Evolutionary conservation across 2,888 invertebrate genomes (phyloP), one percentile per base, ranked within the genome.

Genomic region (Zygothrica quintamaculata): DNA sequence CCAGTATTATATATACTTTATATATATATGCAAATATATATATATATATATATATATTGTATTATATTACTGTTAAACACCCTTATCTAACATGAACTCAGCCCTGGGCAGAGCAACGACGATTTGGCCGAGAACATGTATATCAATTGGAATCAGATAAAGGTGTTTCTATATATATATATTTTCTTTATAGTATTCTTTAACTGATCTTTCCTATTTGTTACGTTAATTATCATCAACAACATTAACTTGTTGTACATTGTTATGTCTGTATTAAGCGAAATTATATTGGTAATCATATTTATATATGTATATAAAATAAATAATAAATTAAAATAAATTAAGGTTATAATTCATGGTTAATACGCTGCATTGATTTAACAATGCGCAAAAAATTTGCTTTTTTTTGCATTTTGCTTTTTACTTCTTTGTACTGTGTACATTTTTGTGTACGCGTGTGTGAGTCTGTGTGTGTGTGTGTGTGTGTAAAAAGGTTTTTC

Each of bases 51-150:
- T 37, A 12, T 31, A 22, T 16, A 1, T 13, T 53, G n/a, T n/a
- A n/a, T n/a, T n/a, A n/a, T 52, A 16, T 50, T 43, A 47, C 42
- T 50, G 22, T n/a, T 29, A 50, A 78, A 84, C 77, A 75, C 84
- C 88, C 85, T 88, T 88, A 82, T 87, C 73, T 6, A 62, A 57
- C 81, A 88, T 85, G 90, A 88, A 88, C 90, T 90, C 89, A 89
- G 90, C 87, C 89, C 90, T 89, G 90, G 90, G 90, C 90, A 90
- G 90, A 87, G 74, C 82, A 90, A 90, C 90, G 89, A 90, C 88
- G 84, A 73, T 73, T 73, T 74, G 88, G 88, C 89, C 88, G 87
- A 90, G 90, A 89, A 88, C 90, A 86, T 89, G 90, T 74, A 57
- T 52, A 46, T 42, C 46, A 77, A 74, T 71, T 44, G 4, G 12